Evolutionary conservation across 2,113 vertebrate genomes (phyloP).

Genomic region (Neogale vison): DNA sequence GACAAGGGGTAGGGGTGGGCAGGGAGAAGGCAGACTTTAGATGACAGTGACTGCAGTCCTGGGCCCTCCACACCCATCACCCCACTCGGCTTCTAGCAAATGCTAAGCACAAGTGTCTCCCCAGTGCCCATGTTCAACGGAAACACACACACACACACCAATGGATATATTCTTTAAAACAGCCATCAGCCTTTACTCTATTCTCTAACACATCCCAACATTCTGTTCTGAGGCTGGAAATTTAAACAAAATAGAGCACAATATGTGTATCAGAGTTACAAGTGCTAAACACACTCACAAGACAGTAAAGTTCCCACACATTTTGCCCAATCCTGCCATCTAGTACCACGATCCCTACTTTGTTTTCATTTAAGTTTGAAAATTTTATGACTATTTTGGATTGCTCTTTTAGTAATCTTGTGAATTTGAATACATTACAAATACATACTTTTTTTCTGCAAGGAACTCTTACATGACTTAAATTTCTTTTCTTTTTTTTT

Average conservation of each 20-base stretch:
- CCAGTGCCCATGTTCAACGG: background rate
- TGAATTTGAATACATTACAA: background rate
- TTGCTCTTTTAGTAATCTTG: background rate
- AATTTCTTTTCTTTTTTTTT: too few species aligned
- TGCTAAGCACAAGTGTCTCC: background rate
- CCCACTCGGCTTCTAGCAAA: background rate
- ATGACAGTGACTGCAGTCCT: background rate
- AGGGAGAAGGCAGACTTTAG: background rate
- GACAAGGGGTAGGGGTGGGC: fast-evolving
- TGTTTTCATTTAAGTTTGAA: background rate
- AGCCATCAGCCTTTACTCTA: background rate
- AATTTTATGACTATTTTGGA: background rate
- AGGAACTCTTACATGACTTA: background rate
- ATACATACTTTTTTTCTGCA: background rate
- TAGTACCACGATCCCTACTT: background rate
- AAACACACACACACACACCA: background rate
- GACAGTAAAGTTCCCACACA: background rate
- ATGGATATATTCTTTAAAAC: background rate
- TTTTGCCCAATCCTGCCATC: background rate
- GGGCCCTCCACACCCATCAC: background rate
- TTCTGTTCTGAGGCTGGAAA: background rate
- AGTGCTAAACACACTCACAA: background rate
- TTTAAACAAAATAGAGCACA: background rate
- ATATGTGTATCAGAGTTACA: background rate
- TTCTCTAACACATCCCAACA: background rate